Percentiles rank a stretch among this genome's conserved stretches.
phyloP scores from a whole-genome alignment of 2,797 vertebrate genomes.

The Gymnoscopelus microlampas region DNA sequence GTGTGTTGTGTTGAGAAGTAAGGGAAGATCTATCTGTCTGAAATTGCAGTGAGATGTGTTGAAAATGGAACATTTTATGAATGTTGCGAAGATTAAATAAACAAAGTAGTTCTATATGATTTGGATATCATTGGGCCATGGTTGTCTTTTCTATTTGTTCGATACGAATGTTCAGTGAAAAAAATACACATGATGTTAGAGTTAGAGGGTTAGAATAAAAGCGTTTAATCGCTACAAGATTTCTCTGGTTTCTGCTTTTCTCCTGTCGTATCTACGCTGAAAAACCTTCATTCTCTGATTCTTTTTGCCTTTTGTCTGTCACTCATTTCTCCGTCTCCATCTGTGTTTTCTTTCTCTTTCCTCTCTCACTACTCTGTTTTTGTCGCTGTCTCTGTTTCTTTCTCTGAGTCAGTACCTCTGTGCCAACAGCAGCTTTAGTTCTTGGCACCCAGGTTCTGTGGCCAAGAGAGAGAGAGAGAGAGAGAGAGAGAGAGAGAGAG shows the following conservation, averaged over 20 bases:
- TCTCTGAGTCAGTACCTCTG: conserved; percentile 27
- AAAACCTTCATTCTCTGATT: conserved; percentile 14
- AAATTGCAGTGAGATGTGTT: conserved; percentile 11
- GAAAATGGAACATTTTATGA: not conserved
- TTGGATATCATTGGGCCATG: too few species aligned
- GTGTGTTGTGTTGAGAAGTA: conserved; percentile 2
- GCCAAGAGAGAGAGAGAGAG: conserved; percentile 12
- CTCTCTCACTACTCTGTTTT: conserved; percentile 12
- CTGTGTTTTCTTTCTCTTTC: conserved; percentile 14
- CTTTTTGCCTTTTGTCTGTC: conserved; percentile 33
- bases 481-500: conserved; percentile 6
- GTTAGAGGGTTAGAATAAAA: too few species aligned
- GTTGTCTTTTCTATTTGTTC: too few species aligned
- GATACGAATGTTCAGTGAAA: not conserved
- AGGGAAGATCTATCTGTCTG: conserved; percentile 2
- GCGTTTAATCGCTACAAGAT: too few species aligned
- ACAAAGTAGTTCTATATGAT: too few species aligned
- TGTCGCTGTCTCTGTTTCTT: conserved; percentile 22
- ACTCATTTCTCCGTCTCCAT: conserved; percentile 14
- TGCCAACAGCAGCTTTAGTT: conserved; percentile 17
- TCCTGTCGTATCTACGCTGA: not conserved
- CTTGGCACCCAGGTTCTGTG: conserved; percentile 56
- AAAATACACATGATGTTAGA: too few species aligned
- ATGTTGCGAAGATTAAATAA: too few species aligned
- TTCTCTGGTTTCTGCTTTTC: too few species aligned